Conservation (phyloP, 2,113 vertebrate species). For the Podarcis cretensis region DNA sequence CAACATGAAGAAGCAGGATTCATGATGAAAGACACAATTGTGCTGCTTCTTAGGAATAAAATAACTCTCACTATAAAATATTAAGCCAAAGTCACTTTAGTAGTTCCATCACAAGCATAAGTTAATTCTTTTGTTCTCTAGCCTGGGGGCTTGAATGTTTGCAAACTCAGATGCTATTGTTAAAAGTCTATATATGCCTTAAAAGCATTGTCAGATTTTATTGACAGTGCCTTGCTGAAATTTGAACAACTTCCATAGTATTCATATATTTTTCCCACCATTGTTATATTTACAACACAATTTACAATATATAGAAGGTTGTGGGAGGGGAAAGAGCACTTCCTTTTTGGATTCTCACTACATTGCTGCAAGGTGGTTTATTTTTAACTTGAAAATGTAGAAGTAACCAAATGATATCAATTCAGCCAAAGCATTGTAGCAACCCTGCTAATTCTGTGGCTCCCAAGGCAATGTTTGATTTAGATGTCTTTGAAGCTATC, state of each 20-base stretch:
- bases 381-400: conserved; percentile 78
- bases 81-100: conserved; percentile 63
- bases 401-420: conserved; percentile 60
- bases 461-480: conserved; percentile 24
- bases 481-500: conserved; percentile 47
- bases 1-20: conserved; percentile 58
- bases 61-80: conserved; percentile 63
- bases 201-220: conserved; percentile 27
- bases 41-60: conserved; percentile 71
- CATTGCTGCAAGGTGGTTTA: conserved; percentile 73
- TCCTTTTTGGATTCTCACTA: conserved; percentile 81
- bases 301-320: conserved; percentile 78
- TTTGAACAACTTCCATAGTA: conserved; percentile 54
- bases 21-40: conserved; percentile 69
- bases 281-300: conserved; percentile 82
- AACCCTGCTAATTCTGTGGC: conserved; percentile 54
- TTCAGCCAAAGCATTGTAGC: conserved; percentile 65
- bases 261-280: conserved; percentile 79
- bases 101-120: conserved; percentile 53
- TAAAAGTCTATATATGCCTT: conserved; percentile 55
- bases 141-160: conserved; percentile 47
- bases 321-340: conserved; percentile 61
- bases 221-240: conserved; percentile 49
- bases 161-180: conserved; percentile 51
- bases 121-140: conserved; percentile 56